Base-by-base conservation (phyloP, 2,113 vertebrate genomes). In the Vireo altiloquus region DNA sequence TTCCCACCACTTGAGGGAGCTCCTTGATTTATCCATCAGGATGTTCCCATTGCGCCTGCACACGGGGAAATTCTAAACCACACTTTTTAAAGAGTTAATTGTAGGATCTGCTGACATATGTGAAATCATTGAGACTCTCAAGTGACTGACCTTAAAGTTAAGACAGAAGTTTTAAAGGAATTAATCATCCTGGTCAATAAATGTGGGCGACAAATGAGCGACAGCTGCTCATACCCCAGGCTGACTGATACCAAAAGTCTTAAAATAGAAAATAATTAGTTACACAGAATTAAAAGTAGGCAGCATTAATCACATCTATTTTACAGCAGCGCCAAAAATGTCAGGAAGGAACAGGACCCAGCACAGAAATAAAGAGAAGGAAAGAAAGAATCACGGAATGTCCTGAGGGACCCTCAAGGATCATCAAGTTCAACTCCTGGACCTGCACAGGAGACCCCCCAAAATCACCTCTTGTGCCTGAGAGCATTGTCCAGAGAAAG, bases 1-100 rank as follows among this genome's bases (percentile, higher is more conserved):
- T 80, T 87, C 57, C 54, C 44, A 94, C 87, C 93, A 63, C 90
- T 16, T 56, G 95, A 83, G 92, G 95, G 95, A 91, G 95, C 92
- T 31, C 88, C 70, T 88, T 63, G 59, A 82, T 87, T 82, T 56
- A 30, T 1, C 60, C 42, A 33, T 25, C 23, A 56, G 31, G 35
- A 31, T 50, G 39, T 31, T 82, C 39, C 39, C 54, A 3, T 9
- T 60, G 61, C 5, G 15, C 20, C 11, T 37, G 20, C 47, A 15
- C 37, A 10, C 1, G 1, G 25, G 27, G 22, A 88, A 74, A 70
- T 39, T 28, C 39, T 31, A 56, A 82, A 63, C 37, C 37, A 15
- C 11, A 28, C 3, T 57, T 81, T 81, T 61, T 30, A 37, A 72
- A 69, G 17, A 46, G 63, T 10, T 72, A 69, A 35, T 60, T 52